A percentile compares a stretch with the other conserved stretches of the same genome.
These are phyloP conservation scores for Astur gentilis DNA, from an alignment of 2,113 vertebrate species.

Conservation along the genomic window DNA sequence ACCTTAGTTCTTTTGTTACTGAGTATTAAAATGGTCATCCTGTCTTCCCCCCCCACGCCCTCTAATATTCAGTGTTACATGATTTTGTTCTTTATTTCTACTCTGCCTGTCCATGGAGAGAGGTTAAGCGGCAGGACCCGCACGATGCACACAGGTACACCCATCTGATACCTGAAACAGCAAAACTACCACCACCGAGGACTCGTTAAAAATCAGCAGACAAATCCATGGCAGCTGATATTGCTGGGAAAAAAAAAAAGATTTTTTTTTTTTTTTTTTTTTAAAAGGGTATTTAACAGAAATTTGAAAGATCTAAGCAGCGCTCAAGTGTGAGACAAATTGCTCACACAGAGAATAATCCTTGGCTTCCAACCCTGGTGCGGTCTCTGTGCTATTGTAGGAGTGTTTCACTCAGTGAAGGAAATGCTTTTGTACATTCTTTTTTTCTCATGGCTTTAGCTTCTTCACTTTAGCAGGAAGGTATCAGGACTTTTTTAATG, in stretches of 20 bases:
- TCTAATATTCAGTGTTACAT: rapidly evolving
- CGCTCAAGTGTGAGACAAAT: not conserved
- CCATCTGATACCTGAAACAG: not conserved
- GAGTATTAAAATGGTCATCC: not conserved
- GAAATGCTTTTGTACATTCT: not conserved
- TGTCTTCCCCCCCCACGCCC: too few species aligned
- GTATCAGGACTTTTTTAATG: not conserved
- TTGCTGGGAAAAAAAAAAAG: not conserved
- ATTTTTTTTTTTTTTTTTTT: not conserved
- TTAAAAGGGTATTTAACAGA: not conserved
- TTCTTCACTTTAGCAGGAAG: not conserved
- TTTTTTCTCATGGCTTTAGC: not conserved
- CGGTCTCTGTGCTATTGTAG: not conserved
- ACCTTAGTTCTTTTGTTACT: not conserved
- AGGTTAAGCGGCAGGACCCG: not conserved
- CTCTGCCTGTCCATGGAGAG: not conserved
- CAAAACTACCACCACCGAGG: not conserved
- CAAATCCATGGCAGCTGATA: not conserved
- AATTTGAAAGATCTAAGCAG: not conserved
- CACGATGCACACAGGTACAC: not conserved
- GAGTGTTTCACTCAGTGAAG: not conserved
- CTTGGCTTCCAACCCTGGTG: not conserved
- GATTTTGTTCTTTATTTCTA: not conserved
- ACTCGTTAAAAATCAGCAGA: not conserved
- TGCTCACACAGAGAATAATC: not conserved